phyloP scores from a whole-genome alignment of 2,113 vertebrate species.

The Cavia porcellus region DNA sequence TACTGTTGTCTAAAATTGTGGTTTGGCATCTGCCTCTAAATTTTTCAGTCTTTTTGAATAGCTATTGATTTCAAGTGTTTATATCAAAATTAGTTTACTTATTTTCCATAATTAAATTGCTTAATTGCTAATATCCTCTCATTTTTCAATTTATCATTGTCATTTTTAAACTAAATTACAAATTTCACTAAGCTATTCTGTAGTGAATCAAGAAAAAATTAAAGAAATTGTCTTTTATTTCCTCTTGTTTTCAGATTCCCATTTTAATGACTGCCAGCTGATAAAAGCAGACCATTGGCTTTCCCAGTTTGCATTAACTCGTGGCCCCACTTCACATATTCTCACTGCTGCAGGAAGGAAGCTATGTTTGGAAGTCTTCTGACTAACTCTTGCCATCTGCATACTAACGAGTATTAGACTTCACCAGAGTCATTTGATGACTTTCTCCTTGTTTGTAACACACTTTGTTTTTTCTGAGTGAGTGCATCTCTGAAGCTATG shows the following conservation, averaged over 20 bases:
- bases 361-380: neutral
- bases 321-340: neutral
- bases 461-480: neutral
- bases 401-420: neutral
- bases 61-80: neutral
- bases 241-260: neutral
- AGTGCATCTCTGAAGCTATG: conserved; percentile 58
- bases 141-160: neutral
- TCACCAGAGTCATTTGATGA: neutral
- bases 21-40: neutral
- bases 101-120: neutral
- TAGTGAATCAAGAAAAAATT: neutral
- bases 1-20: neutral
- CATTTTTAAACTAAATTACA: conserved; percentile 18
- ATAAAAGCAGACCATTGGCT: neutral
- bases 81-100: neutral
- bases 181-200: neutral
- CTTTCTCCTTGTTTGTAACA: conserved; percentile 68
- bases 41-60: neutral
- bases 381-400: neutral
- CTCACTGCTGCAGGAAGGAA: neutral
- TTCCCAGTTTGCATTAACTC: neutral
- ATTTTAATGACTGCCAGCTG: neutral
- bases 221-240: conserved; percentile 47
- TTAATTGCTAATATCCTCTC: neutral